phyloP scores from a whole-genome alignment of 2,797 vertebrate genomes.

The Molossus alvarezi region DNA sequence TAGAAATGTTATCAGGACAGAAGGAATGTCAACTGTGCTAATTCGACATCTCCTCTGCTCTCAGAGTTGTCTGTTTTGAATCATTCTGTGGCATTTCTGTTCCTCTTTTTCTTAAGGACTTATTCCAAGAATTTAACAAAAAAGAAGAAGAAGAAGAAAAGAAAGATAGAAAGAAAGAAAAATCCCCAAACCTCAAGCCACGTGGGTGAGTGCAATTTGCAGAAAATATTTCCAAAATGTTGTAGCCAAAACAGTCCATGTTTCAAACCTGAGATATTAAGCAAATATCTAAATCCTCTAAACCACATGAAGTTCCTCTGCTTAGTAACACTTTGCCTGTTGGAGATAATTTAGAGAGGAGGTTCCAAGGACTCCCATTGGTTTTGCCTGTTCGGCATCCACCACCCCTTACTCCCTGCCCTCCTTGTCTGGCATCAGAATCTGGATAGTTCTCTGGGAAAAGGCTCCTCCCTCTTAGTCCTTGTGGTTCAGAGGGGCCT shows the following conservation, averaged over 20 bases:
- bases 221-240: slow-evolving; percentile 76
- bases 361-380: background rate
- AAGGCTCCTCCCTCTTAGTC: background rate
- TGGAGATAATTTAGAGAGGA: slow-evolving; percentile 50
- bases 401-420: fast-evolving
- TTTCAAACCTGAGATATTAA: slow-evolving; percentile 72
- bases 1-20: slow-evolving; percentile 68
- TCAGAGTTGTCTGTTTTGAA: slow-evolving; percentile 65
- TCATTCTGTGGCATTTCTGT: slow-evolving; percentile 70
- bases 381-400: background rate
- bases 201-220: slow-evolving; percentile 68
- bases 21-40: slow-evolving; percentile 75
- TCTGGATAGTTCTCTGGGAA: slow-evolving; percentile 46
- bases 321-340: slow-evolving; percentile 52
- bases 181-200: slow-evolving; percentile 70
- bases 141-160: background rate
- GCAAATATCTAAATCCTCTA: slow-evolving; percentile 69
- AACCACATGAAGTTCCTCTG: slow-evolving; percentile 5
- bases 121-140: slow-evolving; percentile 49
- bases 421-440: background rate
- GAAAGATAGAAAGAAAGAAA: slow-evolving; percentile 63
- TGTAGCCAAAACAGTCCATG: slow-evolving; percentile 42
- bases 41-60: slow-evolving; percentile 73
- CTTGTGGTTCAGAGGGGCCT: background rate
- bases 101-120: slow-evolving; percentile 66